phyloP scores from a whole-genome alignment of 1,140 invertebrate species.

The Anastrepha obliqua region DNA sequence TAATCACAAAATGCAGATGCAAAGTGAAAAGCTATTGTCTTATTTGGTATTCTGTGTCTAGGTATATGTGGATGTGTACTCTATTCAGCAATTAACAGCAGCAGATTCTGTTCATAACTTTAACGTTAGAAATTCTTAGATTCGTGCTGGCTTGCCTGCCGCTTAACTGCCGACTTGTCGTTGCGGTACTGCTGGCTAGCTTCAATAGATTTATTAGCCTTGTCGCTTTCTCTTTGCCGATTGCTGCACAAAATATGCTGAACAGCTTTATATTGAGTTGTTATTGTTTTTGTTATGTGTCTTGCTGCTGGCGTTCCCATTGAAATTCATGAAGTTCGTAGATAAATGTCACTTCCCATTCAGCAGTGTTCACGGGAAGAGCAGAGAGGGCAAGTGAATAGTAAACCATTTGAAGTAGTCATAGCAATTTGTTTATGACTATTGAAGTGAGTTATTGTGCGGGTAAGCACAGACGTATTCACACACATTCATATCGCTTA shows the following conservation, averaged over 20 bases:
- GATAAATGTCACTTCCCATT: slow-evolving; percentile 34
- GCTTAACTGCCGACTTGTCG: neutral
- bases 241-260: slow-evolving; percentile 11
- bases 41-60: neutral
- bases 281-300: slow-evolving; percentile 1
- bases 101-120: neutral
- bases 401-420: neutral
- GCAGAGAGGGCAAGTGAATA: too few species aligned
- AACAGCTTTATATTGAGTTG: neutral
- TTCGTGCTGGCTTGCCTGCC: neutral
- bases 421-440: neutral
- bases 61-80: neutral
- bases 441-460: slow-evolving; percentile 42
- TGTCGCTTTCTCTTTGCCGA: neutral
- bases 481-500: neutral
- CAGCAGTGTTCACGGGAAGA: neutral
- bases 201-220: neutral
- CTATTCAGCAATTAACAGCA: slow-evolving; percentile 5
- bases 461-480: neutral
- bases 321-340: slow-evolving; percentile 43
- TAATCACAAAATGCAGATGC: slow-evolving; percentile 50
- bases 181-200: neutral
- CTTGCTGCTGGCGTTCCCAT: neutral
- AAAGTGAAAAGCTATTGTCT: slow-evolving; percentile 47
- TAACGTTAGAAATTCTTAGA: neutral